Evolutionary conservation across 2,888 invertebrate species (phyloP), one percentile per base, ranked within the genome.

Genomic region (Andrena hattorfiana): DNA sequence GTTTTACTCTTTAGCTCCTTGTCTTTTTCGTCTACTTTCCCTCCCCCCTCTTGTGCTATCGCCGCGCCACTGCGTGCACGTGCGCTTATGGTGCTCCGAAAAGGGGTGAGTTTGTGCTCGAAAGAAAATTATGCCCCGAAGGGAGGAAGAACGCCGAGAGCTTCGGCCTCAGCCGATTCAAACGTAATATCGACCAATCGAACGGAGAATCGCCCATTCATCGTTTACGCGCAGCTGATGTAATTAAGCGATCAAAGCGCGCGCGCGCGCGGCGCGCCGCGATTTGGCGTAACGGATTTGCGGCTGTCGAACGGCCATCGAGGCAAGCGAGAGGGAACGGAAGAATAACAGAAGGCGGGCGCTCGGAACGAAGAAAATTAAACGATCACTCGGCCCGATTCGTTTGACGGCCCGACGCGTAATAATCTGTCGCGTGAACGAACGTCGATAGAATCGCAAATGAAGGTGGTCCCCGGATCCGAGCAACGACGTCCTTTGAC

Each of bases 31-130:
- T n/a, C 49, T 26, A 28, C 20, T 48, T 35, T 42, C 23, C 28
- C 32, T 20, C 80, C 86, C 85, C 87, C 89, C 86, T 87, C 86
- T 85, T 83, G 86, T 92, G 91, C 92, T 92, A 92, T 92, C 92
- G 91, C 92, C 92, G 91, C 92, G 92, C 92, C 92, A 92, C 92
- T 92, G 92, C 92, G 90, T 91, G 89, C 89, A 92, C 91, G 91
- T 91, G 91, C 89, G 89, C 89, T 78, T 56, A 78, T 84, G 83
- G 85, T 87, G 87, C 87, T 77, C 54, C 80, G 76, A 56, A 71
- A 74, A 42, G 42, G 56, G 54, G 67, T 77, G 81, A 77, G 54
- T 59, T 63, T 80, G 80, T 85, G 77, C 82, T 71, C 51, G 42
- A 72, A 82, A 86, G 35, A 77, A 71, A 87, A 70, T 79, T 78